Base-by-base conservation (phyloP, 2,888 invertebrate genomes). In the Exephanes ischioxanthus region DNA sequence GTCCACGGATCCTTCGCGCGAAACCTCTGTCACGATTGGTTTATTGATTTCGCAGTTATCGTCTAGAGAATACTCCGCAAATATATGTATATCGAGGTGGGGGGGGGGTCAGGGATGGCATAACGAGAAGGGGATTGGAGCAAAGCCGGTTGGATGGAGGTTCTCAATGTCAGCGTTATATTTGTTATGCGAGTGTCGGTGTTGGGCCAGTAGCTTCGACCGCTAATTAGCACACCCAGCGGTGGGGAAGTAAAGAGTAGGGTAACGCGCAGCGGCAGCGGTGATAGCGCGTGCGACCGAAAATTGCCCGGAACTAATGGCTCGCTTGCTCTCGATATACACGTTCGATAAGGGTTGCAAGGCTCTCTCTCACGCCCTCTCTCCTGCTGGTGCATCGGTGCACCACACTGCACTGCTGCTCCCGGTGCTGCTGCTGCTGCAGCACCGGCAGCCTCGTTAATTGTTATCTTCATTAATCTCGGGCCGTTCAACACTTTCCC, bases 381-480 rank as follows among this genome's bases (percentile, higher is more conserved):
- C 51, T 75, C 9, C 63, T 63, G 51, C 63, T 48, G 75, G 51
- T 51, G 51, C 63, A 75, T 48, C 63, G 61, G 61, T 61, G 66
- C 66, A 53, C 51, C 33, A 7, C 66, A 51, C 63, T 19, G 79
- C 71, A 61, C 71, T 68, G 77, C 67, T 16, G 67, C 77, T n/a
- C 48, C 41, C 45, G 19, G 11, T 41, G 41, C 37, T 37, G 37
- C 37, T 63, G 33, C 63, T 37, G 55, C 72, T 41, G 72, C 72
- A 11, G 72, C 41, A 37, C 11, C 41, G 37, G 71, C 61, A 80
- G 66, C 73, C 78, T 83, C 83, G 61, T 83, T 83, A 79, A 72
- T 83, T 70, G 77, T 77, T 83, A 83, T 77, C 72, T 66, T 77
- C 82, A 83, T 83, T 83, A 83, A 83, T 83, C 78, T 79, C 68